Percentiles rank a stretch among this genome's conserved stretches.
phyloP scores from a whole-genome alignment of 2,888 invertebrate genomes.

The Philereme transversata region DNA sequence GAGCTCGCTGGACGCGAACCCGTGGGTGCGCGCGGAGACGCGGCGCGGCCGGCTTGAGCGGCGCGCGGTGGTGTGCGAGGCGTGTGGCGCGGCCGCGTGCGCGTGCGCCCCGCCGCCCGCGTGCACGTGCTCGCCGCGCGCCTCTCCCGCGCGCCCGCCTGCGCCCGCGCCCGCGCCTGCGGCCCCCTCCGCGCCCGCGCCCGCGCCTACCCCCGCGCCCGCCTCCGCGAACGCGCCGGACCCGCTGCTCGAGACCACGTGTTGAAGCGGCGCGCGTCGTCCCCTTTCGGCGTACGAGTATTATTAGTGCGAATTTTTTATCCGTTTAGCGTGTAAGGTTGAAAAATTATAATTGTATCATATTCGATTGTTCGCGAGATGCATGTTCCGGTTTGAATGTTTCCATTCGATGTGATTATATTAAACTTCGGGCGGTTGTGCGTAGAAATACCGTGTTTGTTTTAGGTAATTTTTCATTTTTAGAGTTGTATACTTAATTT shows the following conservation, averaged over 20 bases:
- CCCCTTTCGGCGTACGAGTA: conserved; percentile 66
- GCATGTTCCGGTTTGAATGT: conserved; percentile 59
- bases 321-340: conserved; percentile 75
- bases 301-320: conserved; percentile 81
- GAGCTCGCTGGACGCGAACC: conserved; percentile 41
- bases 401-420: conserved; percentile 62
- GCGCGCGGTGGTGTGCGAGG: conserved; percentile 45
- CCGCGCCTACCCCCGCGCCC: conserved; percentile 41
- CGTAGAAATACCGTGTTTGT: conserved; percentile 55
- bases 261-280: conserved; percentile 47
- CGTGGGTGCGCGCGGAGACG: conserved; percentile 45
- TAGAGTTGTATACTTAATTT: conserved; percentile 39
- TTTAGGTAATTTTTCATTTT: conserved; percentile 40
- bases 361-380: conserved; percentile 58
- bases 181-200: conserved; percentile 36
- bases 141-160: conserved; percentile 40
- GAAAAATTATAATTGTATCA: conserved; percentile 78
- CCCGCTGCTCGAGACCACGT: conserved; percentile 76
- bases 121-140: conserved; percentile 55
- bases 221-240: conserved; percentile 49
- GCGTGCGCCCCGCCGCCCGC: conserved; percentile 49
- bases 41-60: conserved; percentile 42
- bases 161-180: conserved; percentile 33
- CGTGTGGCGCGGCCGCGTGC: conserved; percentile 51
- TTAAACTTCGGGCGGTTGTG: conserved; percentile 73